These are phyloP conservation scores for Phengaris arion DNA, from an alignment of 2,888 invertebrate genomes.

Conservation along the genomic window DNA sequence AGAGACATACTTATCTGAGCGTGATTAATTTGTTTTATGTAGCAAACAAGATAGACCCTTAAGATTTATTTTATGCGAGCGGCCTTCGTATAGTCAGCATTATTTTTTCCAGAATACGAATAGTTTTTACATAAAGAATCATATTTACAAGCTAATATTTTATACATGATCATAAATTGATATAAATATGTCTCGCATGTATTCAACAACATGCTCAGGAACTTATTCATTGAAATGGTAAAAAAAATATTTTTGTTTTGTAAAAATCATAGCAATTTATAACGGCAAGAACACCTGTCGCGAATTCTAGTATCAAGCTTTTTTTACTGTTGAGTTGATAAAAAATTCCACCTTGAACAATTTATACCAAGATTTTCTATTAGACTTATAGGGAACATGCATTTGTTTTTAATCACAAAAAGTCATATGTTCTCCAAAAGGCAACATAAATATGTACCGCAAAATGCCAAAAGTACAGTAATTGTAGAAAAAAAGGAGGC, in stretches of 20 bases:
- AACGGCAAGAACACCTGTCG: too few relatives aligned
- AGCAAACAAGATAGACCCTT: constrained; percentile 31
- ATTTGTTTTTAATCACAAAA: too few relatives aligned
- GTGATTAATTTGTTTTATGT: constrained; percentile 71
- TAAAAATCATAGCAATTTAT: too few relatives aligned
- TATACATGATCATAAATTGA: background rate
- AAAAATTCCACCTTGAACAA: too few relatives aligned
- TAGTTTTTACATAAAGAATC: constrained; percentile 15
- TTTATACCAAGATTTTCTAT: too few relatives aligned
- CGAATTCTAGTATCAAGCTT: too few relatives aligned
- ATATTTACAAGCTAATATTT: constrained; percentile 12
- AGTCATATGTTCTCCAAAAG: background rate
- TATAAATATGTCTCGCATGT: background rate
- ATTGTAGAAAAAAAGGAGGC: too few relatives aligned
- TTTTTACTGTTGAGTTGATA: too few relatives aligned
- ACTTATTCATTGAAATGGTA: background rate
- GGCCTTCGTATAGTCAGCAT: constrained; percentile 21
- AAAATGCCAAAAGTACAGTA: background rate
- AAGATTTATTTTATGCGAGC: constrained; percentile 29
- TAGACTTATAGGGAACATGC: too few relatives aligned
- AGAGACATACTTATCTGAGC: constrained; percentile 65
- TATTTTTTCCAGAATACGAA: constrained; percentile 23
- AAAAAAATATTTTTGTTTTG: background rate
- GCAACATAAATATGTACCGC: too few relatives aligned
- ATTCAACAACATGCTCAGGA: background rate